Evolutionary conservation across 2,113 vertebrate genomes (phyloP).

Genomic region (Oophaga pumilio): DNA sequence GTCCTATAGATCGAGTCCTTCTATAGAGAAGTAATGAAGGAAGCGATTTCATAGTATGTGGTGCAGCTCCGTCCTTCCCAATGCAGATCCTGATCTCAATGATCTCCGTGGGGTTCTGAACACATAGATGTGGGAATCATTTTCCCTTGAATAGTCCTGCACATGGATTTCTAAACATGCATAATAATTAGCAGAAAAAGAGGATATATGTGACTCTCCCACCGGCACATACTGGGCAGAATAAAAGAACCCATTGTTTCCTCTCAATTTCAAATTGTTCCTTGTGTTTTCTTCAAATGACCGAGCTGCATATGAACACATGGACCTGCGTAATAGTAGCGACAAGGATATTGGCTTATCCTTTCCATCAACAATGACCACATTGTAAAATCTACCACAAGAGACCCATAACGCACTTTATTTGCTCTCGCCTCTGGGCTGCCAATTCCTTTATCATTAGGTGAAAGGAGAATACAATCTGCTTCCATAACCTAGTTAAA

Average conservation of each 20-base stretch:
- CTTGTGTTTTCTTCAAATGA: conserved; percentile 49
- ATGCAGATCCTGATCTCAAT: conserved; percentile 40
- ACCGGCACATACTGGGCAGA: conserved; percentile 54
- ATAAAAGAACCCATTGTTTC: conserved; percentile 56
- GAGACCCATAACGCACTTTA: conserved; percentile 28
- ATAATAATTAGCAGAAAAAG: conserved; percentile 54
- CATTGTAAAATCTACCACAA: conserved; percentile 46
- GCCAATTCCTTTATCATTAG: conserved; percentile 41
- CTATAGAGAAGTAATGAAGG: conserved; percentile 34
- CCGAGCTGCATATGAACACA: conserved; percentile 51
- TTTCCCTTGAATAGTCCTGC: conserved; percentile 50
- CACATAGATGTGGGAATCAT: conserved; percentile 55
- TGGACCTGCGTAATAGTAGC: conserved; percentile 32
- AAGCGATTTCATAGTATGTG: conserved; percentile 15
- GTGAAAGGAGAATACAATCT: conserved; percentile 40
- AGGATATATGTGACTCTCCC: conserved; percentile 55
- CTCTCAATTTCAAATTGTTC: conserved; percentile 42
- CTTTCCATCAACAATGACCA: conserved; percentile 48
- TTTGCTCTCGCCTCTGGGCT: neutral
- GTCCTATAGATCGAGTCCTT: conserved; percentile 8
- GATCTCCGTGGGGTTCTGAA: conserved; percentile 46
- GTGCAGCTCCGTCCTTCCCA: conserved; percentile 35
- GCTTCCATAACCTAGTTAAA: conserved; percentile 24
- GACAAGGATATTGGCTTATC: conserved; percentile 50
- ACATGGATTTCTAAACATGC: conserved; percentile 52